Evolutionary conservation across 2,113 vertebrate genomes (phyloP), one percentile per base, ranked within the genome.

Genomic region (Hymenochirus boettgeri): DNA sequence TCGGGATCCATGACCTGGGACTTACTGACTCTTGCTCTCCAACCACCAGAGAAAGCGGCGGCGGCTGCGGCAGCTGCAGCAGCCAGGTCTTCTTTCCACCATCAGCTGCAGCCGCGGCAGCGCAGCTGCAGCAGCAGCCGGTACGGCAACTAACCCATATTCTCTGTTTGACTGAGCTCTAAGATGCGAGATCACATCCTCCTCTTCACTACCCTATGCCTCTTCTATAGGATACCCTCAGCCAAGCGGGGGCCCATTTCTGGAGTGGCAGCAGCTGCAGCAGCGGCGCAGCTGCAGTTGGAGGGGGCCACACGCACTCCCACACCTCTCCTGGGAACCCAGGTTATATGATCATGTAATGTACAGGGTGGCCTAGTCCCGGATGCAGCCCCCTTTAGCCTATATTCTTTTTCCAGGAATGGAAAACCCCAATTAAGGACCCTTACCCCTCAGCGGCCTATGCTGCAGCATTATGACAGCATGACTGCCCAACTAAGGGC

Each of bases 281-380:
- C 91, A 2, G 88, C 89, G n/a, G n/a, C 0, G 86, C 90, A 1
- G 90, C 88, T 0, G 75, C 88, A 48, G 89, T 89, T 51, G 86
- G 87, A 72, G 88, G 86, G 73, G 92, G 90, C 70, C 95, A 96
- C 87, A 92, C 92, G 61, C 93, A 96, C 85, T 89, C 92, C 27
- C 95, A 97, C 75, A 93, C 94, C 55, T 93, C 92, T n/a, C 94
- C 95, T 61, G 91, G 93, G 62, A 97, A 96, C 80, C 94, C 95
- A 1, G 92, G 93, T 76, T 97, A 97, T 81, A 91, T 98, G 92
- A 96, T 98, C 78, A 97, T 95, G 85, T 95, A 93, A 88, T 98
- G 95, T 88, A 89, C 90, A 72, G 93, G 85, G 17, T 98, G 95
- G 95, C 92, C 95, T 73, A 88, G 93, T 29, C 89, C 92, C 3